Base-by-base conservation (phyloP, 1,140 invertebrate species). In the Diploscapter pachys region DNA sequence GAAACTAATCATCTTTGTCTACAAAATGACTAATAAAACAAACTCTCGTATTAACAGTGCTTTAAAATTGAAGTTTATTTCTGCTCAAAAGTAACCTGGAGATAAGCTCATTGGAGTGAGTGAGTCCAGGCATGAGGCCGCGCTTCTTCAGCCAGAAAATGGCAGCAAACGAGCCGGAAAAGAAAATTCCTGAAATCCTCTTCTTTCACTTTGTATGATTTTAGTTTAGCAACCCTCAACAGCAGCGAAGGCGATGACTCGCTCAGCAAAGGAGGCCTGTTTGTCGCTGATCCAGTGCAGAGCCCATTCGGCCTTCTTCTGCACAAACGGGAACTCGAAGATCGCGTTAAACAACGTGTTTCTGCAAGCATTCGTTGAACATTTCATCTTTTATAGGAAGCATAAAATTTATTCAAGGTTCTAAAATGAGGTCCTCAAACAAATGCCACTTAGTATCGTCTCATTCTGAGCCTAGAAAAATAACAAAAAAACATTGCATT, bases 61-160 rank as follows among this genome's bases (percentile, higher is more conserved):
- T 31, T 31, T 31, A 31, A 31, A 31, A 31, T 31, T 31, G 31
- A 31, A 31, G 31, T 31, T 31, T 31, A 31, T 31, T 31, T 31
- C 31, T 31, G 31, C 31, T 31, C 31, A 31, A 31, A 31, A 31
- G 31, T 31, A 11, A 76, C 75, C 97, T 90, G 31, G 95, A 98
- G 82, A 99, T 99, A 0, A 99, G 89, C 87, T 99, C 97, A 88
- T 99, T 99, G 81, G 94, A 97, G 87, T 99, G 99, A 0, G 96
- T 98, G 9, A 99, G 87, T 9, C 97, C 97, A 55, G 96, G 96
- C 96, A 99, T 98, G 0, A 98, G 88, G 4, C 96, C 96, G 72
- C 96, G 88, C 83, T 99, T 99, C 86, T 99, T 99, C 5, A 99
- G 86, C 97, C 97, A 99, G 86, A 99, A 99, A 75, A 99, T 99